Conservation (phyloP, 2,888 invertebrate genomes). For the Clepsis dumicolana region DNA sequence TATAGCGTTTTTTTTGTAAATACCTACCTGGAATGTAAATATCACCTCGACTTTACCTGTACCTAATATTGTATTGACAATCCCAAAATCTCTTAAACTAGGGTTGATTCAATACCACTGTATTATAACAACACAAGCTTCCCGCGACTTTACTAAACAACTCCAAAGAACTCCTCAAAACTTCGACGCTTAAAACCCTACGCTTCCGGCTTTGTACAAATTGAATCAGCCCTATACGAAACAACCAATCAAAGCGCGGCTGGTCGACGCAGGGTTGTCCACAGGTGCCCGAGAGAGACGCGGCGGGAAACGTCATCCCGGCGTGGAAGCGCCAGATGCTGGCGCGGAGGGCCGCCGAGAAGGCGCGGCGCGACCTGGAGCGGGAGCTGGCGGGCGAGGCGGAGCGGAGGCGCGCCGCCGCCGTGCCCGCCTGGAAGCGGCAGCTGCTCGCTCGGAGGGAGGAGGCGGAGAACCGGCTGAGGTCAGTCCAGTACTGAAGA, state of each 20-base stretch:
- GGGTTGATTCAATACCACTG: constrained; percentile 41
- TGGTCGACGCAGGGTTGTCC: constrained; percentile 82
- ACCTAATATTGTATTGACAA: neutral
- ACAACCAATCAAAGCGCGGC: constrained; percentile 60
- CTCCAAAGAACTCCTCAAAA: neutral
- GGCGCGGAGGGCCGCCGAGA: constrained; percentile 97
- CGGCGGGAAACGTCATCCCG: constrained; percentile 95
- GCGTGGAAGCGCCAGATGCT: constrained; percentile 98
- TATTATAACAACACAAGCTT: constrained; percentile 31
- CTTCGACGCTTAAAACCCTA: constrained; percentile 12
- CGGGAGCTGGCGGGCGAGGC: constrained; percentile 94
- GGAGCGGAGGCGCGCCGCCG: constrained; percentile 93
- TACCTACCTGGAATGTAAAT: neutral
- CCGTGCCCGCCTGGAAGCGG: constrained; percentile 97
- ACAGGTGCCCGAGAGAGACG: constrained; percentile 95
- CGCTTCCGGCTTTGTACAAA: constrained; percentile 43
- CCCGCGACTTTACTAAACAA: constrained; percentile 9
- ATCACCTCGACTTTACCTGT: constrained; percentile 26
- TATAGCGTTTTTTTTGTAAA: neutral
- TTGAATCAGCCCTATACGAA: constrained; percentile 44
- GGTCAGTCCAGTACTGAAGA: constrained; percentile 81
- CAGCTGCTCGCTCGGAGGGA: constrained; percentile 94
- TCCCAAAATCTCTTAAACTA: constrained; percentile 5
- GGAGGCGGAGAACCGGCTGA: constrained; percentile 91
- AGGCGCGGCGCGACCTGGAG: constrained; percentile 95